Conservation (phyloP, 92 coral and sea anemone genomes). For the Palythoa caribaeorum region DNA sequence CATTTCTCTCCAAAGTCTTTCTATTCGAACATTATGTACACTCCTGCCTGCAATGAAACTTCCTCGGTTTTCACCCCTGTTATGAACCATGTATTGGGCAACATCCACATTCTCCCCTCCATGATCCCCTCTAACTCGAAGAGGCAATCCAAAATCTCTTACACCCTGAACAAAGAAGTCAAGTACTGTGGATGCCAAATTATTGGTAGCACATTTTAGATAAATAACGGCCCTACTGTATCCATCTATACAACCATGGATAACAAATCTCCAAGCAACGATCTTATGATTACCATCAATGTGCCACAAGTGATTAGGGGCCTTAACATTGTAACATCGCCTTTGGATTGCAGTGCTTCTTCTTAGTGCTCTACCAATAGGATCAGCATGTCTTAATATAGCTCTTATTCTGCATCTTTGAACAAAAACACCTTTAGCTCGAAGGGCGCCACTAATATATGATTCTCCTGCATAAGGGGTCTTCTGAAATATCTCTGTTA, state of each 20-base stretch:
- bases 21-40: slow-evolving; percentile 46
- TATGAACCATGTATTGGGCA: slow-evolving; percentile 40
- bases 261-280: slow-evolving; percentile 65
- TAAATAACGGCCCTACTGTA: slow-evolving; percentile 58
- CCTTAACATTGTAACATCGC: slow-evolving; percentile 63
- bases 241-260: slow-evolving; percentile 49
- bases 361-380: slow-evolving; percentile 65
- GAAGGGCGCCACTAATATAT: slow-evolving; percentile 64
- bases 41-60: slow-evolving; percentile 47
- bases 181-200: slow-evolving; percentile 21
- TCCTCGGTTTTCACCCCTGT: slow-evolving; percentile 39
- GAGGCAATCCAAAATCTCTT: slow-evolving; percentile 29
- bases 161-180: slow-evolving; percentile 32
- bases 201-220: slow-evolving; percentile 14
- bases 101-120: slow-evolving; percentile 47
- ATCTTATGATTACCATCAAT: slow-evolving; percentile 71
- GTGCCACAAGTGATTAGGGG: slow-evolving; percentile 71
- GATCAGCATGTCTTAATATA: slow-evolving; percentile 43
- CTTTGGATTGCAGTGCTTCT: slow-evolving; percentile 69
- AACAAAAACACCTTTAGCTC: slow-evolving; percentile 66
- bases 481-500: slow-evolving; percentile 57
- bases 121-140: slow-evolving; percentile 32
- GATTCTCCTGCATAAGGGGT: slow-evolving; percentile 73
- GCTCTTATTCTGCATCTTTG: slow-evolving; percentile 68
- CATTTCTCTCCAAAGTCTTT: slow-evolving; percentile 56